Base-by-base conservation (phyloP, 2,113 vertebrate genomes). In the Dicentrarchus labrax region DNA sequence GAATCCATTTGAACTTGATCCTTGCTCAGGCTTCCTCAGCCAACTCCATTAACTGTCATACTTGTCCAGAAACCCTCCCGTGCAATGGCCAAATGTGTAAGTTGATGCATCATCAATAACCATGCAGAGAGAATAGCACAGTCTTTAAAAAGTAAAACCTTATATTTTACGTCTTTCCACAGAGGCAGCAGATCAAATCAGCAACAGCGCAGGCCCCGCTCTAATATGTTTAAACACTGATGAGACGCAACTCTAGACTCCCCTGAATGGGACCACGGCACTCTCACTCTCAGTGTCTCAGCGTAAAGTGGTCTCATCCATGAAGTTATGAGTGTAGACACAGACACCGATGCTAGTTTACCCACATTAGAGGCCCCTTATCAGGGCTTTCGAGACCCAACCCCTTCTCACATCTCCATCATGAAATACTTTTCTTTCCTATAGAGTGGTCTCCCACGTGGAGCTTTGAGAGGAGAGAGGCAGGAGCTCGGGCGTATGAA, bases 241-340 rank as follows among this genome's bases (percentile, higher is more conserved):
- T 92, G 94, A 94, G 91, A 93, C 90, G 94, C 92, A 95, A 95
- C 93, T 93, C 93, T 94, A 95, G 93, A 95, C 93, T 95, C 87
- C 86, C 91, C 91, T 87, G 91, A 89, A 94, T 88, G 92, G 93
- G 93, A 94, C 93, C 81, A 65, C 84, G 78, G 84, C 86, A 89
- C 91, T 94, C 85, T 92, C 86, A 68, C 82, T 87, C 87, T 80
- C 81, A 47, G 93, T 85, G 91, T 91, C 92, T 93, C 86, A 53
- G 85, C 8, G 83, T 83, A 94, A 94, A 94, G 92, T 94, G 93
- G 91, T 94, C 92, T 94, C 87, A 90, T 93, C 90, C 88, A 72
- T 84, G 86, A 88, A 91, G 88, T 92, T 91, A 91, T 83, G 90
- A 87, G 91, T 69, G 85, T 75, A 88, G 90, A 90, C 76, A 80